Evolutionary conservation across 2,888 invertebrate genomes (phyloP), one percentile per base, ranked within the genome.

Genomic region (Thalpophila matura): DNA sequence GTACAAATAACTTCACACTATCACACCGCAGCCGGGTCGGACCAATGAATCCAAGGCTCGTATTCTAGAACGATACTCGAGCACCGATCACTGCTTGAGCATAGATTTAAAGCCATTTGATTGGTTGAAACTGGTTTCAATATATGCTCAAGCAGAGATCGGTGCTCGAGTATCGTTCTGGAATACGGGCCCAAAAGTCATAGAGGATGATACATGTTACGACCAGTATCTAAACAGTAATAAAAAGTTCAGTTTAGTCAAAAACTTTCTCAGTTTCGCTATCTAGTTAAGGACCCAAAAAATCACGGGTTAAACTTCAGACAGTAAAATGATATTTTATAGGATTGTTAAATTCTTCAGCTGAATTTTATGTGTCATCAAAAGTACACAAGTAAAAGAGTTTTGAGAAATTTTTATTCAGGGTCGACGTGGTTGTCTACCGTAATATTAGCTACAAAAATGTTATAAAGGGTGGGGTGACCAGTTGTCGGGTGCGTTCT

Each of bases 361-460:
- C 57, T 67, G 43, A 68, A 65, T 77, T 83, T 79, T 75, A 80
- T 74, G 59, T 51, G 63, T 61, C 70, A 46, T 74, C 67, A 71
- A 75, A 73, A 58, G 54, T 61, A 68, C 12, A 55, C 40, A 22
- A 61, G 46, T 70, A 47, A 57, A 55, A 4, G 29, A 59, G 58
- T 65, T 69, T 70, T 55, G 51, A 71, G 26, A 50, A 10, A 2
- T 29, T 53, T 57, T 53, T 45, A 42, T 59, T 53, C 29, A 26
- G 58, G 55, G 53, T 58, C 22, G n/a, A 26, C 14, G 53, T 14
- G n/a, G 33, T 61, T 49, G 22, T 47, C 37, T 37, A 5, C 42
- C 43, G 6, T 43, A 45, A 51, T 64, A 47, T 16, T 22, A 59
- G 7, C 18, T 10, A 60, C 29, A 31, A 60, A 49, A 53, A 24